Base-by-base conservation (phyloP, 2,113 vertebrate genomes). In the Heteronetta atricapilla region DNA sequence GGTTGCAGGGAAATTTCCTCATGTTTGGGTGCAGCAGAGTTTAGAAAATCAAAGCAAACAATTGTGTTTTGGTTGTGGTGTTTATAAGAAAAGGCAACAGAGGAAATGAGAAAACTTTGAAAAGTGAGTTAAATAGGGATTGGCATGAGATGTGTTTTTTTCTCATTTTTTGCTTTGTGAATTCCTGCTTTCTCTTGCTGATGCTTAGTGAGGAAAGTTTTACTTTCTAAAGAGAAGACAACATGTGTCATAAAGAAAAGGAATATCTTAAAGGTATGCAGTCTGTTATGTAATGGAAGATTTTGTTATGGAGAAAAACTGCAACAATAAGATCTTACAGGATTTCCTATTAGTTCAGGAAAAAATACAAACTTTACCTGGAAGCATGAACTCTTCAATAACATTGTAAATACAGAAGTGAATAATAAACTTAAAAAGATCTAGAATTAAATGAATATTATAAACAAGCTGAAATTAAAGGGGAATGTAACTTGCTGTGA, bases 101-200 rank as follows among this genome's bases (percentile, higher is more conserved):
- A 95, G 93, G 95, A 97, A 96, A 89, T 92, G 74, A 92, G 88
- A 92, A 73, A 48, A 11, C 89, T 96, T 95, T 96, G 90, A 95
- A 90, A 90, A 69, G n/a, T 55, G 86, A 92, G 62, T 86, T 95
- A 87, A 93, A 89, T 82, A 1, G 0, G 0, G 13, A 95, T 16
- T 79, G 36, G 80, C 15, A 3, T 33, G 80, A 62, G 17, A 87
- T 42, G 50, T 68, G 38, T 64, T 64, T 91, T 91, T 87, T 79
- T 84, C 75, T 88, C 0, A 1, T 0, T 48, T 90, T 91, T 84
- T 72, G 12, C 55, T 89, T 59, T 84, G 77, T 90, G 79, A 92
- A 91, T 84, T 82, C 81, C 74, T 4, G 1, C 64, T 92, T 93
- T 96, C 69, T 92, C 25, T 92, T 85, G 44, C 50, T 88, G 75